phyloP scores from a whole-genome alignment of 1,140 invertebrate genomes.

The Macrostomum lignano region DNA sequence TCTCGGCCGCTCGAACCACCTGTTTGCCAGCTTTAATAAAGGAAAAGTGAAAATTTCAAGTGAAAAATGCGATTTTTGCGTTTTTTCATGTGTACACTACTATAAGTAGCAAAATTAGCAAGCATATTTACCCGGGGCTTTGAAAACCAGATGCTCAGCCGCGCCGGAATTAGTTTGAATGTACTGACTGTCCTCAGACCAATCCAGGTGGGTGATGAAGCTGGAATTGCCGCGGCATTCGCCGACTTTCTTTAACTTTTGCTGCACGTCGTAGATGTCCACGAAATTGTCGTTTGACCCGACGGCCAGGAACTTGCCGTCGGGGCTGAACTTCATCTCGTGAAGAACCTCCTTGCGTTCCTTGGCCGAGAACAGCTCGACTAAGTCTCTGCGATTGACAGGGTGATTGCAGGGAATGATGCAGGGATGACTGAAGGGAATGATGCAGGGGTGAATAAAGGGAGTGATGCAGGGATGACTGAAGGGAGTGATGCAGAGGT shows the following conservation, averaged over 20 bases:
- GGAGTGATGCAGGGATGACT: no score
- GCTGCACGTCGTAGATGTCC: slow-evolving; percentile 19
- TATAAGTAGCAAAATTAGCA: no score
- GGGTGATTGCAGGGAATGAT: no score
- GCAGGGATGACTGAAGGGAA: no score
- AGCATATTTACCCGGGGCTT: slow-evolving; percentile 22
- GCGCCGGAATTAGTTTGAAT: slow-evolving; percentile 26
- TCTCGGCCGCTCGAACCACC: slow-evolving; percentile 17
- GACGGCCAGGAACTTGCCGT: slow-evolving; percentile 22
- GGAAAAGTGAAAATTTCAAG: neutral
- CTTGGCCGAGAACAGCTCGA: no score
- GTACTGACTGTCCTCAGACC: slow-evolving; percentile 25
- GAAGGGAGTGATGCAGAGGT: no score
- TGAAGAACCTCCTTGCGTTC: no score
- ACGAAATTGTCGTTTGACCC: slow-evolving; percentile 28
- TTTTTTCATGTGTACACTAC: no score
- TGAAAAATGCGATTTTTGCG: no score
- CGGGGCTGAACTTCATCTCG: slow-evolving; percentile 26
- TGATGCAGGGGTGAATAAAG: no score
- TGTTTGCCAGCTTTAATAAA: slow-evolving; percentile 17
- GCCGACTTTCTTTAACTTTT: slow-evolving; percentile 14
- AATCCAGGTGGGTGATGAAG: slow-evolving; percentile 27
- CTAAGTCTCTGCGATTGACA: no score
- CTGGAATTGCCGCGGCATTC: slow-evolving; percentile 20
- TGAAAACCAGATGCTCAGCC: slow-evolving; percentile 19